Evolutionary conservation across 2,888 invertebrate species (phyloP).

Genomic region (Leptarthrus brevirostris): DNA sequence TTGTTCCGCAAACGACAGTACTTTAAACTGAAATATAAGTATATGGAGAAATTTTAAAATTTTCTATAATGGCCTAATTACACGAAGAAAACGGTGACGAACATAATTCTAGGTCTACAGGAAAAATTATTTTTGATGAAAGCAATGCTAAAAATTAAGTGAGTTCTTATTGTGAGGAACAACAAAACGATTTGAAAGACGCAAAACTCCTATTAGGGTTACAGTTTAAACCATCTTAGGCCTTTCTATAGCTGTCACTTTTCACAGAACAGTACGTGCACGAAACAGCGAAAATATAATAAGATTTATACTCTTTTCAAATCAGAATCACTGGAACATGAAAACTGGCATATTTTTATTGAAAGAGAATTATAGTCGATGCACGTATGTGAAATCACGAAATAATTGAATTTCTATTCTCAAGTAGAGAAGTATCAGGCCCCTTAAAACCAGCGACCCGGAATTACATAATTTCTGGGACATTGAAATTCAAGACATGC

Average conservation of each 20-base stretch:
- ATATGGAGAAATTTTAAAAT: too few species aligned
- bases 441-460: background rate
- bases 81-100: too few species aligned
- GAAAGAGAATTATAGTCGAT: slow-evolving; percentile 1
- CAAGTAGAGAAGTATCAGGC: background rate
- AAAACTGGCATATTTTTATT: slow-evolving; percentile 7
- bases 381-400: slow-evolving; percentile 26
- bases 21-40: too few species aligned
- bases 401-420: slow-evolving; percentile 37
- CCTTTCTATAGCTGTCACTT: background rate
- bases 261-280: background rate
- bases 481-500: slow-evolving; percentile 9
- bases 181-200: background rate
- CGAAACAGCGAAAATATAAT: too few species aligned
- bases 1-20: too few species aligned
- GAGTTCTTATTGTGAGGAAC: background rate
- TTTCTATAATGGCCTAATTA: too few species aligned
- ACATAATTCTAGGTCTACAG: too few species aligned
- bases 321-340: background rate
- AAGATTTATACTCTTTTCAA: background rate
- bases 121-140: background rate
- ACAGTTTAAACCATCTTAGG: background rate
- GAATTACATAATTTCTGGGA: slow-evolving; percentile 10
- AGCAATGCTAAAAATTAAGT: background rate
- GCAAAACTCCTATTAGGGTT: slow-evolving; percentile 8